These are phyloP conservation scores for Ivindomyrus marchei DNA, from an alignment of 2,113 vertebrate genomes.

Conservation along the genomic window DNA sequence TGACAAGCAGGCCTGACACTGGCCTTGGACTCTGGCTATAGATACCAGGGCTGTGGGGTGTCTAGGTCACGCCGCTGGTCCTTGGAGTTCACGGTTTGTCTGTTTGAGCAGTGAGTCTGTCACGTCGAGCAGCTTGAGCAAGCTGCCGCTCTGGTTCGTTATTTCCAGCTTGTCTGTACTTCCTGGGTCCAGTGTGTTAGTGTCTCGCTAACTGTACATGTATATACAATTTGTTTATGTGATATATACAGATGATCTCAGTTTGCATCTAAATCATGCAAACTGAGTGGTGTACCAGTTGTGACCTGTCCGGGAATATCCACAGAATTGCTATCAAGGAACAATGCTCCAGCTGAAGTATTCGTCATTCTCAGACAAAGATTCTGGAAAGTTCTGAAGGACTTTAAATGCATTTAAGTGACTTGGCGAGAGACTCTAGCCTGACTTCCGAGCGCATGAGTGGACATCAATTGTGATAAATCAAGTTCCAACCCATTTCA, in stretches of 20 bases:
- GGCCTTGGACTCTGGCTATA: background rate
- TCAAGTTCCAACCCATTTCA: conserved; percentile 20
- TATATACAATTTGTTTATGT: background rate
- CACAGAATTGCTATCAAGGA: background rate
- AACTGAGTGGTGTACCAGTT: background rate
- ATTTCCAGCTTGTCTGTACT: background rate
- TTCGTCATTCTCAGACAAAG: background rate
- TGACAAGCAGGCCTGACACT: background rate
- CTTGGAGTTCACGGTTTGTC: background rate
- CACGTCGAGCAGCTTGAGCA: background rate
- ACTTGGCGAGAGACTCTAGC: background rate
- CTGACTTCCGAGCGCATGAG: background rate
- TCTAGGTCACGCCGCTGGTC: background rate
- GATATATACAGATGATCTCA: background rate
- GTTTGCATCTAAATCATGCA: background rate
- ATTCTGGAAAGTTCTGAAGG: background rate
- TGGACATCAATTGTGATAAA: conserved; percentile 10
- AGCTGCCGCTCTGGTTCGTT: background rate
- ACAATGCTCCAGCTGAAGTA: background rate
- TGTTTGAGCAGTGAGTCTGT: background rate
- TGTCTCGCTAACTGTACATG: background rate
- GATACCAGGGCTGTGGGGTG: background rate
- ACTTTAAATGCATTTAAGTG: background rate
- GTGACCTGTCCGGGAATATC: background rate
- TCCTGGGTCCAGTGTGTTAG: background rate